These are phyloP conservation scores for Urocitellus parryii DNA, from an alignment of 2,113 vertebrate species.

Conservation along the genomic window DNA sequence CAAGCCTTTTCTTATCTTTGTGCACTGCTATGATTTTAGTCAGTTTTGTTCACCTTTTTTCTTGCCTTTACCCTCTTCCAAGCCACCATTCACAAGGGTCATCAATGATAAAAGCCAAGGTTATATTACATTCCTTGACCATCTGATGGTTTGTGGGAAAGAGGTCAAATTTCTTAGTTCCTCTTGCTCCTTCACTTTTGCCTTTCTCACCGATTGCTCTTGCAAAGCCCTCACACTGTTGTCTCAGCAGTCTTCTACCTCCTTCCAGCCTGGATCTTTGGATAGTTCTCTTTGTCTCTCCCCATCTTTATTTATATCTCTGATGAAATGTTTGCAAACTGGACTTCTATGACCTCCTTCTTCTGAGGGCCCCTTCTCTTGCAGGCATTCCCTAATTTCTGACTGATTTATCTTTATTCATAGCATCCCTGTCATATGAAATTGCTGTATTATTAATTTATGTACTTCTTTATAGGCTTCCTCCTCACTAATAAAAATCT, in stretches of 20 bases:
- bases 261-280: neutral
- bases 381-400: neutral
- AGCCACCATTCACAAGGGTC: neutral
- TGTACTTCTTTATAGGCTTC: neutral
- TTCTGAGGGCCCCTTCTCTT: neutral
- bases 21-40: neutral
- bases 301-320: neutral
- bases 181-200: neutral
- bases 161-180: neutral
- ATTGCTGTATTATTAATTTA: neutral
- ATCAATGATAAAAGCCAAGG: neutral
- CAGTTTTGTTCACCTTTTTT: slow-evolving; percentile 7
- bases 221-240: neutral
- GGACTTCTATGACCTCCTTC: neutral
- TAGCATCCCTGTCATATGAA: neutral
- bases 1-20: slow-evolving; percentile 48
- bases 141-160: neutral
- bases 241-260: neutral
- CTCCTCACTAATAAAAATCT: neutral
- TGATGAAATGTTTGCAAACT: neutral
- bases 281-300: neutral
- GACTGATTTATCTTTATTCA: neutral
- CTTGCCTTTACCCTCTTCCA: neutral
- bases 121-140: neutral
- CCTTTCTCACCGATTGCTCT: neutral